Percentiles rank a stretch among this genome's conserved stretches.
phyloP scores from a whole-genome alignment of 92 coral and sea anemone species.

The Bergia puertoricense region DNA sequence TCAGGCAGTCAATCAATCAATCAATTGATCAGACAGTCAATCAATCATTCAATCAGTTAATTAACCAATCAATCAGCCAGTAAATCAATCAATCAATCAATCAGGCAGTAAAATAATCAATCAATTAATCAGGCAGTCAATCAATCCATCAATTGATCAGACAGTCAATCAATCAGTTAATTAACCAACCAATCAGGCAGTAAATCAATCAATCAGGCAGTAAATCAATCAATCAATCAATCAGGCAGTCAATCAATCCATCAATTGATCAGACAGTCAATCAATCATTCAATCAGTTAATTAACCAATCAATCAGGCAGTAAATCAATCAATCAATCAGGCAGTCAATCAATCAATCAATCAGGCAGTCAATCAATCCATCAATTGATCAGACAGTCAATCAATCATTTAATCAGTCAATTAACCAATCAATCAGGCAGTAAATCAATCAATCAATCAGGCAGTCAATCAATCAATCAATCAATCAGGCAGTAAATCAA shows the following conservation, averaged over 20 bases:
- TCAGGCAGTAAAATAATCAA: neutral
- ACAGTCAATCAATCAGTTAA: no score
- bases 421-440: no score
- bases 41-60: neutral
- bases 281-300: neutral
- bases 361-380: neutral
- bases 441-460: no score
- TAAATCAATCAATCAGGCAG: neutral
- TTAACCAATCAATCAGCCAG: neutral
- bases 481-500: neutral
- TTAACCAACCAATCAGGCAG: neutral
- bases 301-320: neutral
- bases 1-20: no score
- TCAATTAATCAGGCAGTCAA: no score
- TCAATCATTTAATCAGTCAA: neutral
- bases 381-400: neutral
- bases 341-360: neutral
- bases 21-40: neutral
- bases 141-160: neutral
- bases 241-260: neutral
- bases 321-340: neutral
- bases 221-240: constrained; percentile 3
- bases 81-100: neutral
- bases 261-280: neutral
- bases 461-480: no score